Base-by-base conservation (phyloP, 1,140 invertebrate species). In the Bradynema listronoti region DNA sequence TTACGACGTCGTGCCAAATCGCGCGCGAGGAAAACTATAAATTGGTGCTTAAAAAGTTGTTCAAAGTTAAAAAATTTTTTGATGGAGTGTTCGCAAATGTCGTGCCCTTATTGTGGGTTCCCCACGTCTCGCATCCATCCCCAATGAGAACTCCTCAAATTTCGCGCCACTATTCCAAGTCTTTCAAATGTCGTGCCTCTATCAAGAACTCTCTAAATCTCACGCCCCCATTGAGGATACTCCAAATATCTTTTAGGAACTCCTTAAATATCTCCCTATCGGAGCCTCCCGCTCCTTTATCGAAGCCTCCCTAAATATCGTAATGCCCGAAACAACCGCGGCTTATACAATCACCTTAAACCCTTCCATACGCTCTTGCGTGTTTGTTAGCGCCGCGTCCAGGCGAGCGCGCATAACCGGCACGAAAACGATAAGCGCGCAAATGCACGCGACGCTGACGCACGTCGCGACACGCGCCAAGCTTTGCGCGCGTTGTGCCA, bases 1-100 rank as follows among this genome's bases (percentile, higher is more conserved):
- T 54, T 32, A 73, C 49, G 32, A 73, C 65, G 42, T 73, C 71
- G 9, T 71, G 58, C 71, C 71, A 73, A 46, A 73, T 73, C 32
- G 54, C 53, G 9, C 65, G 60, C 33, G 71, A 57, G 22, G 63
- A 54, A 46, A 55, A 75, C 73, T 73, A 43, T 39, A 66, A 62
- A n/a, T n/a, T n/a, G n/a, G n/a, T n/a, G n/a, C n/a, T n/a, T n/a
- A n/a, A n/a, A n/a, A n/a, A n/a, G n/a, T n/a, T n/a, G n/a, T n/a
- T n/a, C n/a, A n/a, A n/a, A n/a, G n/a, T 29, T 47, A 7, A 45
- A 25, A 34, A 0, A 46, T 59, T 58, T 19, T 19, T 2, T 45
- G 9, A 19, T 22, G 11, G 51, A 1, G 9, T 33, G 41, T 50
- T 22, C 16, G 19, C 5, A 47, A 7, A 1, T 32, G 5, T 30